These are phyloP conservation scores for Rhinolophus ferrumequinum DNA, from an alignment of 2,113 vertebrate species.

Conservation along the genomic window DNA sequence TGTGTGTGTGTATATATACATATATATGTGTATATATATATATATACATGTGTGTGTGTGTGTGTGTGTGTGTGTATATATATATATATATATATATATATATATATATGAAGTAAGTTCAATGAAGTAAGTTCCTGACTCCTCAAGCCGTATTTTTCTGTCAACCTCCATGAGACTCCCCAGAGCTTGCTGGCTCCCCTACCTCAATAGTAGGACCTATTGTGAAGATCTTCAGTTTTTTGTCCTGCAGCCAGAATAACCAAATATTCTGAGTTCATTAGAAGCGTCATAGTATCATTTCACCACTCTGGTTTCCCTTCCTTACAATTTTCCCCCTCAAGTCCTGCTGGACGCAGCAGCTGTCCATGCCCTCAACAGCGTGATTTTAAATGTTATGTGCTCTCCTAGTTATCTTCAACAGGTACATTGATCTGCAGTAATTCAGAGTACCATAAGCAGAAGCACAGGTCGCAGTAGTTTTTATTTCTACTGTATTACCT, in stretches of 20 bases:
- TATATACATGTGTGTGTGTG: too few relatives aligned
- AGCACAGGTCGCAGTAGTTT: not conserved
- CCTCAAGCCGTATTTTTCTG: not conserved
- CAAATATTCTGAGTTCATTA: not conserved
- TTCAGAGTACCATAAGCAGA: not conserved
- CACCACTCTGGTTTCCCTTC: not conserved
- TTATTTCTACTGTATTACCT: not conserved
- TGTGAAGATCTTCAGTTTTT: not conserved
- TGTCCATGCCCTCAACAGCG: not conserved
- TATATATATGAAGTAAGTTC: too few relatives aligned
- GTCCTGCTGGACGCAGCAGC: not conserved
- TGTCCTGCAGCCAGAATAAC: not conserved
- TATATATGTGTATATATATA: too few relatives aligned
- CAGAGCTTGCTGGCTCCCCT: not conserved
- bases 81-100: too few relatives aligned
- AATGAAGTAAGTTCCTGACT: not conserved
- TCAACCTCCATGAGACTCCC: not conserved
- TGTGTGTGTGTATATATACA: too few relatives aligned
- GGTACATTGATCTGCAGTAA: not conserved
- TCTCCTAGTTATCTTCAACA: not conserved
- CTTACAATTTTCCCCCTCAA: not conserved
- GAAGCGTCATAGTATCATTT: not conserved
- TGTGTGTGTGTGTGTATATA: too few relatives aligned
- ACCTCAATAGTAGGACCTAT: accelerated
- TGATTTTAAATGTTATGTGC: not conserved